Base-by-base conservation (phyloP, 2,113 vertebrate genomes). In the Recurvirostra avosetta region DNA sequence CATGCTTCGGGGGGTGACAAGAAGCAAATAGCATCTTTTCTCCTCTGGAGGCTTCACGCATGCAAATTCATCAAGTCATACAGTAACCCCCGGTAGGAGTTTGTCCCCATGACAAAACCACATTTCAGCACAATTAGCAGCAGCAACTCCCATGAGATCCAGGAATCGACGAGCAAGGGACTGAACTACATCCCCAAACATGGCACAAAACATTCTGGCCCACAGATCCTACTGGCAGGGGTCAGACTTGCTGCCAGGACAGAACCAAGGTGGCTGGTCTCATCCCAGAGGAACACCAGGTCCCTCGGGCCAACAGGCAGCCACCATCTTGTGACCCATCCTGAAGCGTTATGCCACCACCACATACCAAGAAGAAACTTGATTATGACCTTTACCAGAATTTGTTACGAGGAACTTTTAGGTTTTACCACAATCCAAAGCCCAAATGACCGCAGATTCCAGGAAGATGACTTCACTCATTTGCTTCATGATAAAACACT, bases 401-500 rank as follows among this genome's bases (percentile, higher is more conserved):
- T 56, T 61, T 32, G 30, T 71, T 59, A 71, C 0, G 1, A 86
- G 95, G 93, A 92, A 87, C 81, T 93, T 87, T 25, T 38, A 45
- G 76, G 83, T 85, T 90, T 96, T 63, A 95, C 95, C 93, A 95
- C 96, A 94, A 40, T 86, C 90, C 84, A 73, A 72, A 94, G 91
- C 62, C 73, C 59, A 62, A 81, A 78, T 52, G 96, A 95, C 89
- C 97, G 92, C 58, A 83, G 89, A 97, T 98, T 98, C 97, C 98
- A 97, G 98, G 98, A 98, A 98, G 95, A 97, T 98, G 98, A 98
- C 73, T 91, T 98, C 97, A 98, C 74, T 85, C 63, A 18, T 94
- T 80, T 91, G 96, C 92, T 97, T 97, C 97, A 89, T 32, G 96
- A 96, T 92, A 97, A 92, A 94, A 88, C 55, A 10, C 92, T 96